A percentile compares a stretch with the other conserved stretches of the same genome.
Evolutionary conservation across 2,113 vertebrate species (phyloP).

Genomic region (Sphyrna mokarran): DNA sequence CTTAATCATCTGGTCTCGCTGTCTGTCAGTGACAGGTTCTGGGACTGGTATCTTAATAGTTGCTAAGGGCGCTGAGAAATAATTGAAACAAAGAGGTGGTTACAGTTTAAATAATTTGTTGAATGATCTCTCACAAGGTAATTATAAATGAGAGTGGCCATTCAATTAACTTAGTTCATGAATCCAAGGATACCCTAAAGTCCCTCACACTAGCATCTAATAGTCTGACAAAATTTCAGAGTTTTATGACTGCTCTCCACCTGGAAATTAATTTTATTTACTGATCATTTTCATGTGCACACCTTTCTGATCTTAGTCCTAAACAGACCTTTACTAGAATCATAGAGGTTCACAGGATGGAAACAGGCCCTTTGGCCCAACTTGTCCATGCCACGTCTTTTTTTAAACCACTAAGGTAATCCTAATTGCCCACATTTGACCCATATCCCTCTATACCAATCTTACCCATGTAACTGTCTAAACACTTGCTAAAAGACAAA

Average conservation of each 20-base stretch:
- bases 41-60: background rate
- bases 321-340: background rate
- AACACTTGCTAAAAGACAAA: too few relatives aligned
- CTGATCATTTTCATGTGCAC: background rate
- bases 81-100: background rate
- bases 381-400: too few relatives aligned
- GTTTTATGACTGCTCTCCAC: background rate
- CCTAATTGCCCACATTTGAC: too few relatives aligned
- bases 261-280: background rate
- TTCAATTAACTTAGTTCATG: background rate
- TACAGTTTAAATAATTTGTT: background rate
- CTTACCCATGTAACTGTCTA: too few relatives aligned
- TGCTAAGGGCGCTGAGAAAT: background rate
- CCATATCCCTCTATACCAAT: too few relatives aligned
- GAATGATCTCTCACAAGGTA: background rate
- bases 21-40: background rate
- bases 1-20: background rate
- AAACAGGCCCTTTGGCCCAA: too few relatives aligned
- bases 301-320: background rate
- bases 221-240: background rate
- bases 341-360: too few relatives aligned
- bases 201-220: background rate
- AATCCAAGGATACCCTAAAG: background rate
- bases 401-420: too few relatives aligned
- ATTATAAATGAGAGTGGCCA: background rate